Evolutionary conservation across 2,888 invertebrate genomes (phyloP).

Genomic region (Listrodromus nycthemerus): DNA sequence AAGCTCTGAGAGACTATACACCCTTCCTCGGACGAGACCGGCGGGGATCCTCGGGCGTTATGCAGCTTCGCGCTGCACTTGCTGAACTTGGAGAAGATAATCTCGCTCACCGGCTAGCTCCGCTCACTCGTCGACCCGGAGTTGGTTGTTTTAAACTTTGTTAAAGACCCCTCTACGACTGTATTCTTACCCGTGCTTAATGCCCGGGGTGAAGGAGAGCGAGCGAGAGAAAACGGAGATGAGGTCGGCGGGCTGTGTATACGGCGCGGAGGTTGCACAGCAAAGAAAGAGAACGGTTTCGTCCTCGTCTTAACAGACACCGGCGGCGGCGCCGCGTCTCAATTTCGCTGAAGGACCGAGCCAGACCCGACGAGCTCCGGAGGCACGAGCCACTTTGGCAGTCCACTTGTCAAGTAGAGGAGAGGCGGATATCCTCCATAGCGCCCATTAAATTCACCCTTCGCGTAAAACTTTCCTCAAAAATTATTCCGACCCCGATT

Average conservation of each 20-base stretch:
- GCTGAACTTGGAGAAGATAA: slow-evolving; percentile 63
- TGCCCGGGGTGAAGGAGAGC: slow-evolving; percentile 17
- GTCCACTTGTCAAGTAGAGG: slow-evolving; percentile 60
- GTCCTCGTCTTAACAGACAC: slow-evolving; percentile 40
- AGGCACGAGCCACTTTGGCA: slow-evolving; percentile 62
- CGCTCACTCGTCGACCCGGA: slow-evolving; percentile 26
- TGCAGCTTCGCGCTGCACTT: slow-evolving; percentile 42
- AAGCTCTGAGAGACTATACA: background rate
- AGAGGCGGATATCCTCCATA: slow-evolving; percentile 49
- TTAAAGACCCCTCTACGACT: slow-evolving; percentile 59
- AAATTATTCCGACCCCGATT: slow-evolving; percentile 11
- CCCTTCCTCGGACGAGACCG: slow-evolving; percentile 2
- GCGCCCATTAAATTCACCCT: slow-evolving; percentile 62
- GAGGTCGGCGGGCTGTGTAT: slow-evolving; percentile 18
- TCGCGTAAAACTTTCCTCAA: slow-evolving; percentile 57
- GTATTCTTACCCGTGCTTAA: slow-evolving; percentile 55
- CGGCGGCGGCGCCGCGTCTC: slow-evolving; percentile 36
- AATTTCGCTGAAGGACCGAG: slow-evolving; percentile 48
- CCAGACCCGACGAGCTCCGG: slow-evolving; percentile 26
- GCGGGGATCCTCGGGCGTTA: slow-evolving; percentile 1
- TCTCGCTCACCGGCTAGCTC: slow-evolving; percentile 45
- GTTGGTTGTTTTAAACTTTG: slow-evolving; percentile 66
- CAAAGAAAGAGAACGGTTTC: slow-evolving; percentile 6
- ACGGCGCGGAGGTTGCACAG: slow-evolving; percentile 27
- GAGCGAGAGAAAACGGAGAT: slow-evolving; percentile 4